phyloP scores from a whole-genome alignment of 2,888 invertebrate genomes.

The Sycophila texana region DNA sequence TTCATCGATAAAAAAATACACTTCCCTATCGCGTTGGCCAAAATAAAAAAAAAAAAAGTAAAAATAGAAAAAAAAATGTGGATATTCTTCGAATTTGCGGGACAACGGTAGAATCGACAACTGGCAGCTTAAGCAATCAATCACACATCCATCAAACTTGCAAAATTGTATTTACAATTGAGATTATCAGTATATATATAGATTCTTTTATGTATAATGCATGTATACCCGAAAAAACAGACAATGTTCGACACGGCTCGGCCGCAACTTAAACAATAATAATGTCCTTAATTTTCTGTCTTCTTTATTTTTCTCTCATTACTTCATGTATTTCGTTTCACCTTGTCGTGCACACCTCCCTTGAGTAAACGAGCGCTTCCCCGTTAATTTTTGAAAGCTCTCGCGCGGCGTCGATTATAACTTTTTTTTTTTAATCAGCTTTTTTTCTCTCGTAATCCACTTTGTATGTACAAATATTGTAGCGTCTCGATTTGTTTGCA shows the following conservation, averaged over 20 bases:
- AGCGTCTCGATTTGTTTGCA: slow-evolving; percentile 59
- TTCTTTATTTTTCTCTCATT: slow-evolving; percentile 8
- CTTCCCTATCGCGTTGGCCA: neutral
- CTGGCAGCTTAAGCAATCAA: slow-evolving; percentile 55
- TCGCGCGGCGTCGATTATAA: slow-evolving; percentile 57
- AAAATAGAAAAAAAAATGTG: neutral
- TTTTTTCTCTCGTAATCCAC: slow-evolving; percentile 49
- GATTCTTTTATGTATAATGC: slow-evolving; percentile 45
- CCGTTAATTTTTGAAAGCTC: slow-evolving; percentile 60
- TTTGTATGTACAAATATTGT: slow-evolving; percentile 69
- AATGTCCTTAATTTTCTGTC: slow-evolving; percentile 18
- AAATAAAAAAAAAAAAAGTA: neutral
- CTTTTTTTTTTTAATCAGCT: slow-evolving; percentile 8
- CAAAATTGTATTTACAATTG: slow-evolving; percentile 54
- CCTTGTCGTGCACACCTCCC: neutral
- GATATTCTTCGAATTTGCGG: slow-evolving; percentile 33
- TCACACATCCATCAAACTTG: slow-evolving; percentile 50
- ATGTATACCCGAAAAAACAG: slow-evolving; percentile 48
- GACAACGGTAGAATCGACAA: slow-evolving; percentile 42
- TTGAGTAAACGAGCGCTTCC: neutral
- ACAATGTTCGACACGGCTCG: slow-evolving; percentile 35
- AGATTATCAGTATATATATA: slow-evolving; percentile 34
- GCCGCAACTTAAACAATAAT: slow-evolving; percentile 33
- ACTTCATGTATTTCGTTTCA: neutral
- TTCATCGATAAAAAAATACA: neutral